Conservation (phyloP, 2,888 invertebrate species). For the Rhynchonema sp. region DNA sequence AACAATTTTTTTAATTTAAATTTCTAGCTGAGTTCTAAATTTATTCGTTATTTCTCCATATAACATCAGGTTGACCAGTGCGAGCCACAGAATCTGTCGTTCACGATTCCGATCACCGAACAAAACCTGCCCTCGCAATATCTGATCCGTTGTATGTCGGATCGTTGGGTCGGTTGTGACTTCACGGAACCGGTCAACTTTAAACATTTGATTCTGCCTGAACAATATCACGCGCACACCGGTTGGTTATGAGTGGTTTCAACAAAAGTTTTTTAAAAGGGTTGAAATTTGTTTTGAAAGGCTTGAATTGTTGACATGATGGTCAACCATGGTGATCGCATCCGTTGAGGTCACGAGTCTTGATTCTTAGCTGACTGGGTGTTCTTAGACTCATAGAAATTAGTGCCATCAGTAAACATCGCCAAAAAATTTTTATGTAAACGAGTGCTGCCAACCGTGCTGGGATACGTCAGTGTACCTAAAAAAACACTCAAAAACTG, state of each 20-base stretch:
- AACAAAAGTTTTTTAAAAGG: too few relatives aligned
- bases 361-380: too few relatives aligned
- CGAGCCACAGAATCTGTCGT: slow-evolving; percentile 62
- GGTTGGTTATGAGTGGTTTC: too few relatives aligned
- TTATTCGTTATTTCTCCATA: neutral
- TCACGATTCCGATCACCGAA: slow-evolving; percentile 78
- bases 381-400: too few relatives aligned
- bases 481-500: too few relatives aligned
- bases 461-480: too few relatives aligned
- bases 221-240: slow-evolving; percentile 74
- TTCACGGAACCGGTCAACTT: slow-evolving; percentile 41
- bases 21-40: slow-evolving; percentile 1
- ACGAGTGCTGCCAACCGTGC: too few relatives aligned
- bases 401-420: too few relatives aligned
- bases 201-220: slow-evolving; percentile 69
- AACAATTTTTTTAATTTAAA: neutral
- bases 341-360: too few relatives aligned
- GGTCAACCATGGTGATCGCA: too few relatives aligned
- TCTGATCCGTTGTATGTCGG: slow-evolving; percentile 46
- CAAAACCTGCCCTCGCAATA: slow-evolving; percentile 76
- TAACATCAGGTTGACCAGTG: slow-evolving; percentile 45
- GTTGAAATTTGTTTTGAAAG: neutral
- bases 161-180: slow-evolving; percentile 53
- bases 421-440: too few relatives aligned
- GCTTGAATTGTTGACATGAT: too few relatives aligned